Conservation (phyloP, 2,797 vertebrate species). For the Apogon hyalosoma region DNA sequence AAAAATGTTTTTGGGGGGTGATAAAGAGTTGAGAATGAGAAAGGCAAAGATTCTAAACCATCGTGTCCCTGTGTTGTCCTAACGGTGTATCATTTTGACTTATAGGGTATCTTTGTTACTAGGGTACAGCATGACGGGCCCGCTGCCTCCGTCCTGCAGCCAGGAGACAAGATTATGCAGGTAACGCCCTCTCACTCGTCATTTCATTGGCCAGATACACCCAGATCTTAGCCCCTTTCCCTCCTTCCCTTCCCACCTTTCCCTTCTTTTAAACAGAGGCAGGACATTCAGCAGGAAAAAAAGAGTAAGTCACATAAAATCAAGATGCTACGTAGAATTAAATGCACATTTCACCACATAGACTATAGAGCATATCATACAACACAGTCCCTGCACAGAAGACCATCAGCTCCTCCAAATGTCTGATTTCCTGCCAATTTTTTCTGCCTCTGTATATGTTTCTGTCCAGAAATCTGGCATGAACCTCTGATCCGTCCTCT, state of each 20-base stretch:
- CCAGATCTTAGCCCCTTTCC: slow-evolving; percentile 11
- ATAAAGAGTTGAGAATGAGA: slow-evolving; percentile 70
- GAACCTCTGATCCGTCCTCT: slow-evolving; percentile 4
- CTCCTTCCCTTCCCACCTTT: slow-evolving; percentile 6
- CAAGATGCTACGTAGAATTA: not conserved
- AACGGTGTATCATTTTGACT: slow-evolving; percentile 99
- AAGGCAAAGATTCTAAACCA: slow-evolving; percentile 91
- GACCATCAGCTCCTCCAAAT: not conserved
- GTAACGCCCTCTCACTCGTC: slow-evolving; percentile 81
- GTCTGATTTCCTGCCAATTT: slow-evolving; percentile 22
- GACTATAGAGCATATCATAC: not conserved
- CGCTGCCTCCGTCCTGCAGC: slow-evolving; percentile 92
- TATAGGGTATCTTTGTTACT: slow-evolving; percentile 99
- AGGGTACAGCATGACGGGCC: slow-evolving; percentile 99
- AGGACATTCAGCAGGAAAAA: slow-evolving; percentile 33
- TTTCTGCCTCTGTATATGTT: slow-evolving; percentile 47
- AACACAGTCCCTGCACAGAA: not conserved
- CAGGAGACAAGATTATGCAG: slow-evolving; percentile 99
- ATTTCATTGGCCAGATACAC: slow-evolving; percentile 37
- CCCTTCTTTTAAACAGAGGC: slow-evolving; percentile 28
- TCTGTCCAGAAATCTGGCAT: slow-evolving; percentile 52
- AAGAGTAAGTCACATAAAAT: not conserved
- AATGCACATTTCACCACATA: not conserved
- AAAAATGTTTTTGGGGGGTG: slow-evolving; percentile 34
- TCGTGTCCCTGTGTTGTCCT: slow-evolving; percentile 92